Conservation (phyloP, 2,113 vertebrate genomes). For the Lampris megalopsis region DNA sequence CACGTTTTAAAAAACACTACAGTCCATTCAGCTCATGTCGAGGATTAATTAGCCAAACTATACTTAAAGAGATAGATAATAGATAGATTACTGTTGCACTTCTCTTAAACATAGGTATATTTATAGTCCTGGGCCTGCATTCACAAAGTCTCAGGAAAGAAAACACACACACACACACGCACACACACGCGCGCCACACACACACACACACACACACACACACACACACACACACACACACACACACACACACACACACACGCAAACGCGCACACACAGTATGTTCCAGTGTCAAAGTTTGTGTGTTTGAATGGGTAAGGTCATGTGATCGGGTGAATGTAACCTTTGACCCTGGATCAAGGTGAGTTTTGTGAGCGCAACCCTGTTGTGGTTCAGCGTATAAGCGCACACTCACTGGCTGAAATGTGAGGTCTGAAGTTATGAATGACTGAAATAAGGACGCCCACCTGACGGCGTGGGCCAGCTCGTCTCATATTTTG, state of each 20-base stretch:
- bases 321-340: background rate
- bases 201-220: too few species aligned
- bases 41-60: slow-evolving; percentile 67
- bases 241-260: too few species aligned
- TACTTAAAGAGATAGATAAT: slow-evolving; percentile 55
- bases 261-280: too few species aligned
- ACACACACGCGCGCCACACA: too few species aligned
- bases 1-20: slow-evolving; percentile 71
- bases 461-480: background rate
- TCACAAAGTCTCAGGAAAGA: slow-evolving; percentile 50
- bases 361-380: slow-evolving; percentile 24
- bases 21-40: slow-evolving; percentile 60
- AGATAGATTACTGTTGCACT: slow-evolving; percentile 59
- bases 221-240: too few species aligned
- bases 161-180: too few species aligned
- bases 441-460: slow-evolving; percentile 16
- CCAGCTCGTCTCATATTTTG: background rate
- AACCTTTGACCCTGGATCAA: slow-evolving; percentile 48
- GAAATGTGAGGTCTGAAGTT: slow-evolving; percentile 44
- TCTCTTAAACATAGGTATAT: slow-evolving; percentile 65
- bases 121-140: slow-evolving; percentile 54
- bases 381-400: slow-evolving; percentile 26
- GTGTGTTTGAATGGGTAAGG: background rate
- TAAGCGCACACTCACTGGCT: slow-evolving; percentile 59
- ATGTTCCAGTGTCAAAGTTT: slow-evolving; percentile 15